These are phyloP conservation scores for Drosophila athabasca DNA, from an alignment of 1,140 invertebrate species.

Conservation along the genomic window DNA sequence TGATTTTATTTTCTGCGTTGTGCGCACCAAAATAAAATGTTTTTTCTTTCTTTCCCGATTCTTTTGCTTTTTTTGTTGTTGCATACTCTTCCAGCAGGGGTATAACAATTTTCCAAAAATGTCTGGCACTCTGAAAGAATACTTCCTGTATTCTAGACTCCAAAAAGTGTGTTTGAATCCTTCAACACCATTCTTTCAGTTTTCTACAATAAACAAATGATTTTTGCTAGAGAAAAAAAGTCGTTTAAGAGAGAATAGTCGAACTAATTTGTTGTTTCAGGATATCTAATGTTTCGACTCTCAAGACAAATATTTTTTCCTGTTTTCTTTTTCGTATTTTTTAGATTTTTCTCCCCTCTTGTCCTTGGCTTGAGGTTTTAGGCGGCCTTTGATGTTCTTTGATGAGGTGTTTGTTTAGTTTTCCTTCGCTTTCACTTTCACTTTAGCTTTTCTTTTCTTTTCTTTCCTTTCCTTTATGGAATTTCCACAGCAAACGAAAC, in stretches of 20 bases:
- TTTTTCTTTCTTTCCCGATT: slow-evolving; percentile 27
- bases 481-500: slow-evolving; percentile 25
- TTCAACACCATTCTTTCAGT: too few species aligned
- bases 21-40: slow-evolving; percentile 62
- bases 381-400: slow-evolving; percentile 71
- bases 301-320: slow-evolving; percentile 4
- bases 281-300: too few species aligned
- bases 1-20: slow-evolving; percentile 78
- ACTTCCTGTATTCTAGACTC: too few species aligned
- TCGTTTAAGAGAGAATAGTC: too few species aligned
- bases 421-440: slow-evolving; percentile 51
- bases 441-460: slow-evolving; percentile 18
- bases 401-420: slow-evolving; percentile 79
- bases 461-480: slow-evolving; percentile 38
- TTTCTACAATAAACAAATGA: too few species aligned
- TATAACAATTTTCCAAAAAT: too few species aligned
- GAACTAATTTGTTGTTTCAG: too few species aligned
- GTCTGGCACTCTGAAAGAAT: too few species aligned
- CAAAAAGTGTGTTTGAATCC: too few species aligned
- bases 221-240: too few species aligned
- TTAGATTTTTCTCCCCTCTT: slow-evolving; percentile 42
- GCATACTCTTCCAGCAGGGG: too few species aligned
- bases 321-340: slow-evolving; percentile 7
- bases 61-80: neutral
- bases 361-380: slow-evolving; percentile 15